Evolutionary conservation across 2,113 vertebrate genomes (phyloP).

Genomic region (Oceanodroma tethys): DNA sequence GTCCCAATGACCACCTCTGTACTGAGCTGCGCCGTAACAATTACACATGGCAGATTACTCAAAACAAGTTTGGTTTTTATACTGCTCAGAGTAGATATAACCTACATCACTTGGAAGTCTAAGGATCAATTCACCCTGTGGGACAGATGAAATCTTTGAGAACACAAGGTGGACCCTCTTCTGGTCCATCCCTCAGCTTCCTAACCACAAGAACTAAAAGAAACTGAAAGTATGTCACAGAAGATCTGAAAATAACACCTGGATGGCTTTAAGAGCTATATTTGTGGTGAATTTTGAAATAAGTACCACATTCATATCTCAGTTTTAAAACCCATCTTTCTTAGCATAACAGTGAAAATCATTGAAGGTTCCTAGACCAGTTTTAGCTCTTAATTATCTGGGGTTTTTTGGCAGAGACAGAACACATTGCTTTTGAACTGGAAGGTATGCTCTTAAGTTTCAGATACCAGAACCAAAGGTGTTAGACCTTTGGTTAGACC

Average conservation of each 20-base stretch:
- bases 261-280: not conserved
- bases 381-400: not conserved
- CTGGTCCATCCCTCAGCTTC: not conserved
- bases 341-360: not conserved
- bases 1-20: not conserved
- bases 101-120: not conserved
- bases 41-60: not conserved
- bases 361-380: not conserved
- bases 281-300: not conserved
- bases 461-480: not conserved
- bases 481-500: not conserved
- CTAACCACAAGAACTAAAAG: not conserved
- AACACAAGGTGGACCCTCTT: not conserved
- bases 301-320: not conserved
- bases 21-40: rapidly evolving
- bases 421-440: not conserved
- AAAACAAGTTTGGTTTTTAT: not conserved
- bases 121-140: not conserved
- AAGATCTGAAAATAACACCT: not conserved
- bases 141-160: not conserved
- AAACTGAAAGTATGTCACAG: not conserved
- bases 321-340: not conserved
- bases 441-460: not conserved
- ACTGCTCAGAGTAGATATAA: not conserved
- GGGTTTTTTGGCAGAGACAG: not conserved